phyloP scores from a whole-genome alignment of 2,113 vertebrate genomes.

The Ia io region DNA sequence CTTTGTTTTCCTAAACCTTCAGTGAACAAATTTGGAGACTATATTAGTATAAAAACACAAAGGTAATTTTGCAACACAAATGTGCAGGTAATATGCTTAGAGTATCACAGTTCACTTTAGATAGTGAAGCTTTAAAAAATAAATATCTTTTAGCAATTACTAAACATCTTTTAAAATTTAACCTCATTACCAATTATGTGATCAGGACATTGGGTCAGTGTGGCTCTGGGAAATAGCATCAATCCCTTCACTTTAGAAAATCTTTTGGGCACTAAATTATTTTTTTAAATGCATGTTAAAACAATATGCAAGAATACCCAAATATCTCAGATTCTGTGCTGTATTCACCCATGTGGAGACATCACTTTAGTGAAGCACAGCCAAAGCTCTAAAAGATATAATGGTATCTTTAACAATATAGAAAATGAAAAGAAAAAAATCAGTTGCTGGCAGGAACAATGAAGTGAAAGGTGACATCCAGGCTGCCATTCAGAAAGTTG shows the following conservation, averaged over 20 bases:
- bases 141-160: not conserved
- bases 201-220: not conserved
- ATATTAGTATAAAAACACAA: not conserved
- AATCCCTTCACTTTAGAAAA: not conserved
- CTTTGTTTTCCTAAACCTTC: not conserved
- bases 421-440: not conserved
- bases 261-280: not conserved
- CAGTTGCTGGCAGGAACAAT: not conserved
- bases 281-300: not conserved
- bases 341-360: not conserved
- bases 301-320: not conserved
- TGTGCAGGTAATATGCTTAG: not conserved
- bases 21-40: constrained; percentile 9
- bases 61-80: not conserved
- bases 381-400: not conserved
- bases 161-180: constrained; percentile 9
- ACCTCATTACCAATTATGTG: not conserved
- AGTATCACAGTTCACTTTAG: not conserved
- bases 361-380: not conserved
- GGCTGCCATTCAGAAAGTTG: not conserved
- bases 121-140: not conserved
- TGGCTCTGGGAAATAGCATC: not conserved
- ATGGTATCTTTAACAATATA: not conserved
- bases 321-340: not conserved
- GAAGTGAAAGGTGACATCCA: not conserved